Evolutionary conservation across 2,113 vertebrate species (phyloP), one percentile per base, ranked within the genome.

Genomic region (Calonectris borealis): DNA sequence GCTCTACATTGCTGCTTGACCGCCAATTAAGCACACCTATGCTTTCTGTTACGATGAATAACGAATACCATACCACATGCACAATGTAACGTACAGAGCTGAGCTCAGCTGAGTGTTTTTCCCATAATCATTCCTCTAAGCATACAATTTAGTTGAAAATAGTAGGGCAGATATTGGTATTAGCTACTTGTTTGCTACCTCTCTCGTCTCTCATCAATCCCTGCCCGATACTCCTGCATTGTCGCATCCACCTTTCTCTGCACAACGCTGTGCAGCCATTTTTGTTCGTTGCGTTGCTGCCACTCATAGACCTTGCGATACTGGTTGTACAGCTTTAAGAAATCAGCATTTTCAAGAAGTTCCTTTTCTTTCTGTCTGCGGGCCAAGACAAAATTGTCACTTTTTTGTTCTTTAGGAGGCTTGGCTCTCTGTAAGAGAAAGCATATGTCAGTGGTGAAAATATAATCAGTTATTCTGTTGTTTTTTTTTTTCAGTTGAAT

Each of bases 131-230:
- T 6, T 44, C 40, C 32, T 44, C n/a, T 16, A 64, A 48, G 24
- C 31, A 7, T 7, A 12, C 11, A 10, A 3, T 11, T 1, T 9
- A 21, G 38, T 7, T 9, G 34, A 19, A 73, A 68, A 60, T 1
- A 38, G 12, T 7, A 46, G 3, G 20, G 44, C 9, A 7, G 4
- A 29, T 4, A 22, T 4, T 4, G 7, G 2, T 44, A 6, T 18
- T 1, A 44, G 60, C 24, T 13, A 2, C 49, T 31, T 11, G 27
- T 55, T 34, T 6, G 12, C 42, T 95, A 99, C 99, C 98, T 99
- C 65, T 97, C 96, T 84, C 98, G 98, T 21, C 99, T 98, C 40
- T 98, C 96, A 11, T 99, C 97, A 9, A 97, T 57, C 68, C 87
- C 85, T 21, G 96, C 82, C 68, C 98, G 84, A 34, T 98, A 98